A percentile compares a stretch with the other conserved stretches of the same genome.
Evolutionary conservation across 2,888 invertebrate species (phyloP).

Genomic region (Agrochola circellaris): DNA sequence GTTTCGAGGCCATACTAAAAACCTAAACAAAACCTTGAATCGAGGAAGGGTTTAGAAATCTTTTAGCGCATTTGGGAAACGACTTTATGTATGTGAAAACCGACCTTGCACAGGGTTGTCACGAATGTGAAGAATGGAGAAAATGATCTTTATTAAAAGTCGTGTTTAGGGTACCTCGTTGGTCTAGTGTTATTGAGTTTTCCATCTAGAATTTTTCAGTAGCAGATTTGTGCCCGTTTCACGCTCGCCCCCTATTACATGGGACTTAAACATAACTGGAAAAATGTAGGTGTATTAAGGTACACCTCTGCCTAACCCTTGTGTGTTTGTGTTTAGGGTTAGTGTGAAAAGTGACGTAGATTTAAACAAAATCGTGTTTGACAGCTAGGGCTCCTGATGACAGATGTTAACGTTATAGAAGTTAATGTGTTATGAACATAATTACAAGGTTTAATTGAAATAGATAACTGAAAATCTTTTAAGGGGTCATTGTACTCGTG

Average conservation of each 20-base stretch:
- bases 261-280: too few relatives aligned
- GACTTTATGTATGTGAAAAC: conserved; percentile 44
- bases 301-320: background rate
- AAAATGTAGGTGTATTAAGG: background rate
- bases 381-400: background rate
- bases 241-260: too few relatives aligned
- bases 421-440: background rate
- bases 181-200: background rate
- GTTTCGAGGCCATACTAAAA: conserved; percentile 41
- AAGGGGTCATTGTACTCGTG: background rate
- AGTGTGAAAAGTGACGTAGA: background rate
- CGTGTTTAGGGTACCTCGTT: background rate
- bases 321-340: background rate
- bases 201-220: background rate
- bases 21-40: conserved; percentile 54
- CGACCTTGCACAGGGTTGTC: conserved; percentile 61
- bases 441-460: background rate
- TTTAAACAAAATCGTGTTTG: background rate
- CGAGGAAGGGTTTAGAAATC: conserved; percentile 69
- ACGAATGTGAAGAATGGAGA: background rate
- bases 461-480: background rate
- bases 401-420: background rate
- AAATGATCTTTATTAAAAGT: background rate
- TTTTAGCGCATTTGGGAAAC: conserved; percentile 58
- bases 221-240: background rate